Base-by-base conservation (phyloP, 1,140 invertebrate species). In the Drosophila mojavensis region DNA sequence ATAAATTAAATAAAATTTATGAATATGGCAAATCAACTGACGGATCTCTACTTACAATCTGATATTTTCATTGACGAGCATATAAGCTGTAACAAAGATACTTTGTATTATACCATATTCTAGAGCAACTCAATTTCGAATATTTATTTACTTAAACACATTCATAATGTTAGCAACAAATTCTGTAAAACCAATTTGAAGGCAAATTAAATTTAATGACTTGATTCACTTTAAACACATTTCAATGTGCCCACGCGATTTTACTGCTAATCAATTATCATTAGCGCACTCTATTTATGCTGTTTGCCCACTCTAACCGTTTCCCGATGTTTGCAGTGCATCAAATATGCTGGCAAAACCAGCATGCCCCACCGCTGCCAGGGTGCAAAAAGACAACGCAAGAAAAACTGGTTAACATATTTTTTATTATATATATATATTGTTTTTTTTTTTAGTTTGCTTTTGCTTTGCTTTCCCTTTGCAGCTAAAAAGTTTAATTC, bases 401-500 rank as follows among this genome's bases (percentile, higher is more conserved):
- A 64, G 67, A 56, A 43, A 43, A 47, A 47, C 48, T 58, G 45
- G 54, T 47, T 50, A 28, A 72, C n/a, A 26, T 55, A 54, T 54
- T 7, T 33, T 10, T 33, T 24, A 24, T 24, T 24, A 0, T 17
- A 17, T 17, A 17, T 17, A 17, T 17, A 0, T 17, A 17, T 17
- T 17, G n/a, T n/a, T 33, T 33, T 33, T 33, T 33, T 33, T 70
- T 70, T 66, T 48, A 39, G 36, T 39, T 39, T 39, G 36, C 54
- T 58, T 59, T 15, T 5, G 43, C 43, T 28, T 50, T 53, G 17
- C 66, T 55, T 64, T 33, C 45, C 58, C 56, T 68, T 74, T 74
- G 50, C 59, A 67, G 67, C 59, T 64, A 73, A 72, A 79, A 79
- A 80, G 64, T 80, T 80, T 80, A 78, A 78, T 79, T 79, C 78